Base-by-base conservation (phyloP, 2,113 vertebrate species). In the Ammodytes marinus region DNA sequence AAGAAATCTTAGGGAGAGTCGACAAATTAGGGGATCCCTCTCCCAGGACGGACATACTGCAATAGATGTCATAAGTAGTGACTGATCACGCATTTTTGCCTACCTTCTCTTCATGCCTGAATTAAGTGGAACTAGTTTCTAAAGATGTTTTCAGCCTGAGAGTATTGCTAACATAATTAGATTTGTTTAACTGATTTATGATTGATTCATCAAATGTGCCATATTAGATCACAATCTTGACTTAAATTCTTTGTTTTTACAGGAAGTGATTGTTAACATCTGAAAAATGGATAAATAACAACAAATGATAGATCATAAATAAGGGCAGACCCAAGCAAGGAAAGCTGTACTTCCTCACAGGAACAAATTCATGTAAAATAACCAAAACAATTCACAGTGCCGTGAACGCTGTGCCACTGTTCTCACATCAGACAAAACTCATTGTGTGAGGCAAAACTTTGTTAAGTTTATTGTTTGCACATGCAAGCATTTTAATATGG, bases 81-180 rank as follows among this genome's bases (percentile, higher is more conserved):
- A 19, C 39, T 45, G 43, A 58, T 55, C 3, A 15, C 27, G n/a
- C 7, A 11, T 67, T 14, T 79, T 76, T 4, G 55, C n/a, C 19
- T 43, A 55, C 57, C 53, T 68, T 19, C 46, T 59, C 53, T 64
- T 70, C 52, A 40, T 68, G 45, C 14, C 61, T 43, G 6, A 60
- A 27, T 40, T 13, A 59, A 40, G n/a, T 63, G 8, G 27, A 58
- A 52, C 37, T 13, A n/a, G 17, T 63, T 74, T 17, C 2, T 39
- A 52, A 68, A 60, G 9, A 42, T 1, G 2, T 43, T 59, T 58
- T 19, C 39, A 64, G n/a, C n/a, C 39, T 74, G 39, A 6, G n/a
- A 43, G 4, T 55, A 5, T 63, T 5, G 9, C 13, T 39, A 8
- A 19, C 50, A 42, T 43, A 17, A 10, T 42, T 63, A 9, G 17